Percentiles rank a stretch among this genome's conserved stretches.
These are phyloP conservation scores for Melospiza georgiana DNA, from an alignment of 2,113 vertebrate genomes.

Conservation along the genomic window DNA sequence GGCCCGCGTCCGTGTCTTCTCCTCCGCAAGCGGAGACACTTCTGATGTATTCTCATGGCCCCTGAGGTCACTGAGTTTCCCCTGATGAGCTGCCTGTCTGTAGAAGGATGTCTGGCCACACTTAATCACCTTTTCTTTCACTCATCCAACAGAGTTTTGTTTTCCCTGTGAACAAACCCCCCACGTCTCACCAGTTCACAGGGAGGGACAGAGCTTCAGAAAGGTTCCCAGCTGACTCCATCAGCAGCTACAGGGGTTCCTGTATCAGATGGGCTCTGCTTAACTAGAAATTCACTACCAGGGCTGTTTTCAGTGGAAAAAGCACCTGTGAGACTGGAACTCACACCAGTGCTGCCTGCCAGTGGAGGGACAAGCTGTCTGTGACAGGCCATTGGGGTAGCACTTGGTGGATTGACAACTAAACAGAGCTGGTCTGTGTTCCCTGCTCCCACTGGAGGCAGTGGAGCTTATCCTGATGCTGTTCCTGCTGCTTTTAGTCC, in stretches of 20 bases:
- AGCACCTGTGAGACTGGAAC: neutral
- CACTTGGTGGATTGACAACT: fast-evolving
- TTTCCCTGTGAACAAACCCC: neutral
- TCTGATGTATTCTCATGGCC: slow-evolving; percentile 46
- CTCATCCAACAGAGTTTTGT: neutral
- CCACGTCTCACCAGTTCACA: neutral
- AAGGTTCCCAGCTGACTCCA: neutral
- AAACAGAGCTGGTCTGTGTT: neutral
- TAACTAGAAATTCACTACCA: neutral
- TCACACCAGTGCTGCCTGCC: neutral
- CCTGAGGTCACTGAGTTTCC: neutral
- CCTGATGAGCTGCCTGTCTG: neutral
- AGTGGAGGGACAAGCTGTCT: neutral
- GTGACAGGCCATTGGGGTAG: neutral
- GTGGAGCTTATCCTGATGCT: neutral
- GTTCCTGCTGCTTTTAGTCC: neutral
- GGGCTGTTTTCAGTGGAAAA: neutral
- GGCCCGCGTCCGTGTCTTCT: neutral
- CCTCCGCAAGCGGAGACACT: neutral
- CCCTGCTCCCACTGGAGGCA: neutral
- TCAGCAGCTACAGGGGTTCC: neutral
- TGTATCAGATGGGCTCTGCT: neutral
- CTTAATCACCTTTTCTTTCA: slow-evolving; percentile 46
- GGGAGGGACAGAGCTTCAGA: neutral
- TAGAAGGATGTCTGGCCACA: neutral